Evolutionary conservation across 2,113 vertebrate genomes (phyloP).

Genomic region (Redunca redunca): DNA sequence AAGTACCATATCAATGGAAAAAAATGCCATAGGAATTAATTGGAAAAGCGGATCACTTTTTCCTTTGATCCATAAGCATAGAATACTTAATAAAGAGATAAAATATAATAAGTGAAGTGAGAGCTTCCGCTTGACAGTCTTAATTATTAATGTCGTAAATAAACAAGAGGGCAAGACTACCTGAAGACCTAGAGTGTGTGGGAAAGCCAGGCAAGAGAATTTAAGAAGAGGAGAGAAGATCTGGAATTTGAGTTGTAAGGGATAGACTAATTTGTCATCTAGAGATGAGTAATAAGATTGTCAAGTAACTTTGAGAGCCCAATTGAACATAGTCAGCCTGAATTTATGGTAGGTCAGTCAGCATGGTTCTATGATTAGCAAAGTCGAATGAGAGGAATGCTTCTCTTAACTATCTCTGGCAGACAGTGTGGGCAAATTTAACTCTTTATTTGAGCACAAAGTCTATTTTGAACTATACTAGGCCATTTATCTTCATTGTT

Average conservation of each 20-base stretch:
- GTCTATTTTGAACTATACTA: background rate
- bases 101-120: background rate
- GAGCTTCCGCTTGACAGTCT: background rate
- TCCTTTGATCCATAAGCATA: background rate
- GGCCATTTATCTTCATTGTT: background rate
- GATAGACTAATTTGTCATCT: background rate
- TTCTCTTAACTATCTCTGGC: background rate
- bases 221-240: background rate
- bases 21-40: background rate
- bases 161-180: background rate
- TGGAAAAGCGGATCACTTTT: background rate
- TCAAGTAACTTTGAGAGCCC: background rate
- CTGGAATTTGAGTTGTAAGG: background rate
- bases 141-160: background rate
- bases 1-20: background rate
- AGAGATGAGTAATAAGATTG: slow-evolving; percentile 13
- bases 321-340: background rate
- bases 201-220: background rate
- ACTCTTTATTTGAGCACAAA: slow-evolving; percentile 26
- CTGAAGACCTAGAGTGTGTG: background rate
- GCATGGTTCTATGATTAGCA: background rate
- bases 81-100: background rate
- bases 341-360: background rate
- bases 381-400: background rate
- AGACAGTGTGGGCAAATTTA: background rate